Conservation (phyloP, 2,797 vertebrate genomes). For the Myotis planiceps region DNA sequence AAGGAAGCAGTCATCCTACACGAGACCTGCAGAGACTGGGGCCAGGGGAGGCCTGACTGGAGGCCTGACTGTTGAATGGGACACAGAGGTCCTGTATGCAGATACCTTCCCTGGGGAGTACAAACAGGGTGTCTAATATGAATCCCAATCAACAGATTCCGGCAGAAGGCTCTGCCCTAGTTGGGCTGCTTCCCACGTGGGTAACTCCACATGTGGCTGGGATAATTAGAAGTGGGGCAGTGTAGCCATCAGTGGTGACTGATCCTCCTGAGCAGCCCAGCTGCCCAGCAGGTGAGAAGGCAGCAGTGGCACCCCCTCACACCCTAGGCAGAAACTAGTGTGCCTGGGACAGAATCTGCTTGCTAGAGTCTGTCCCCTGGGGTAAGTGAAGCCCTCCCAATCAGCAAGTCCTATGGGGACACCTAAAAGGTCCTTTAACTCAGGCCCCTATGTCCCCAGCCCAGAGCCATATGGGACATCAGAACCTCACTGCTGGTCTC, state of each 20-base stretch:
- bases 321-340: not conserved
- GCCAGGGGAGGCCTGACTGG: not conserved
- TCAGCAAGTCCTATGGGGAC: not conserved
- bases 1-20: not conserved
- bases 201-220: not conserved
- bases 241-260: not conserved
- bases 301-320: not conserved
- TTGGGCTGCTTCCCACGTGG: not conserved
- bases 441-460: not conserved
- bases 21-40: not conserved
- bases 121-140: not conserved
- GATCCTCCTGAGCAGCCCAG: not conserved
- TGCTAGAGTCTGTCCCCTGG: not conserved
- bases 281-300: not conserved
- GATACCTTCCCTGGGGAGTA: not conserved
- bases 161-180: not conserved
- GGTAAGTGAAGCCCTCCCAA: not conserved
- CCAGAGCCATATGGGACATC: not conserved
- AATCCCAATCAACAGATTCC: not conserved
- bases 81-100: not conserved
- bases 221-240: not conserved
- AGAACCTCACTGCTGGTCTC: not conserved
- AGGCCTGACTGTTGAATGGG: not conserved
- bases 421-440: not conserved
- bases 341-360: not conserved